Base-by-base conservation (phyloP, 2,888 invertebrate species). In the Aspidiotus rigidus region DNA sequence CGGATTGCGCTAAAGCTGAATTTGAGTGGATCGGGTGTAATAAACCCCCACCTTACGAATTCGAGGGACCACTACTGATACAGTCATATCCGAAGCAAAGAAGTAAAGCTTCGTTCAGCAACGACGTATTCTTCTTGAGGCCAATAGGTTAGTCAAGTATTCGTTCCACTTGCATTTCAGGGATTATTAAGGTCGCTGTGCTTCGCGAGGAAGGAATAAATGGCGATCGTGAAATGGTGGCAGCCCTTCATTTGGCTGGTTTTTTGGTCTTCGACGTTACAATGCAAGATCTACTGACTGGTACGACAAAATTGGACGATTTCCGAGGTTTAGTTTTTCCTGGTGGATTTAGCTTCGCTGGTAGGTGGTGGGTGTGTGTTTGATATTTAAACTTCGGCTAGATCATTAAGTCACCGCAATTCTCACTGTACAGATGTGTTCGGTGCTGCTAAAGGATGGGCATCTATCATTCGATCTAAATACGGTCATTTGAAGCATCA, bases 321-420 rank as follows among this genome's bases (percentile, higher is more conserved):
- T 97, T 96, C 80, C 84, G 87, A 73, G 97, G 98, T 1, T 77
- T 98, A 13, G 86, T 94, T 62, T 98, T 98, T 78, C 97, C 97
- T 0, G 98, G 95, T 59, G 99, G 99, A n/a, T 99, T 99, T 79
- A 97, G 96, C 79, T 98, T 96, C 79, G 97, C 95, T 57, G 94
- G 94, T 88, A 78, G 75, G 72, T 73, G 17, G 56, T 49, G 61
- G 54, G 11, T 62, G 2, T 13, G 11, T 10, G 9, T 49, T 9
- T 54, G 0, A 9, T 7, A 13, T 11, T 63, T 28, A 53, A n/a
- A 3, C 11, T 7, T 6, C 5, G 16, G 2, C 57, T 11, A 17
- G 8, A 56, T 10, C 5, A n/a, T 53, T n/a, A 53, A 11, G n/a
- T 13, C 49, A 53, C 53, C 53, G 2, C 5, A 53, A 53, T 53